Base-by-base conservation (phyloP, 64 coral and sea anemone species). In the Stylophora pistillata region DNA sequence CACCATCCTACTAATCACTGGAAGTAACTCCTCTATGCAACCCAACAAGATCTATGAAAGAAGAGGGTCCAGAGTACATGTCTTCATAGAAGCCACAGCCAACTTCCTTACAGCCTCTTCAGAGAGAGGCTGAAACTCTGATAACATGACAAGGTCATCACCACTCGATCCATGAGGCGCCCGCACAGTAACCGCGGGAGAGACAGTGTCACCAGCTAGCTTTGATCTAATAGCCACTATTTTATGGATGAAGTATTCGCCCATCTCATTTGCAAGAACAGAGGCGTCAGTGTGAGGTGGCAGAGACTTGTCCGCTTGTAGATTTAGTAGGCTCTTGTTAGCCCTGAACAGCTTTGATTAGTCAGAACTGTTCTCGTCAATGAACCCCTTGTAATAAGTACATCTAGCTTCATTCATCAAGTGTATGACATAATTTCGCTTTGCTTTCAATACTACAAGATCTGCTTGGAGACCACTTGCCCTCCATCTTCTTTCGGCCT, bases 301-400 rank as follows among this genome's bases (percentile, higher is more conserved):
- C 28, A 74, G 26, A 56, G 54, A 81, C 55, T 62, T 32, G 28
- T 72, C 26, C 34, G n/a, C 66, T 58, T 23, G 32, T 18, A 56
- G 66, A 72, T 87, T 73, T 18, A 94, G 53, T 30, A 94, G 74
- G 53, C 88, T 82, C 74, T 89, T 88, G 16, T 77, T 74, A 58
- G 60, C 59, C 37, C 10, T 29, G 73, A 94, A 90, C 27, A 90
- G 64, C 68, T 89, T 89, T 56, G 79, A 74, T 64, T 90, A 76
- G 71, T 87, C 41, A 18, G 74, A 86, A 72, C 88, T n/a, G n/a
- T n/a, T n/a, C n/a, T n/a, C n/a, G n/a, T n/a, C n/a, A n/a, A n/a
- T 89, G 73, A 90, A 86, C 30, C 81, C 72, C 58, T 74, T 76
- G 79, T 94, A 94, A 81, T 89, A 90, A 68, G 58, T 82, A 91